Base-by-base conservation (phyloP, 2,888 invertebrate genomes). In the Lymantria monacha region DNA sequence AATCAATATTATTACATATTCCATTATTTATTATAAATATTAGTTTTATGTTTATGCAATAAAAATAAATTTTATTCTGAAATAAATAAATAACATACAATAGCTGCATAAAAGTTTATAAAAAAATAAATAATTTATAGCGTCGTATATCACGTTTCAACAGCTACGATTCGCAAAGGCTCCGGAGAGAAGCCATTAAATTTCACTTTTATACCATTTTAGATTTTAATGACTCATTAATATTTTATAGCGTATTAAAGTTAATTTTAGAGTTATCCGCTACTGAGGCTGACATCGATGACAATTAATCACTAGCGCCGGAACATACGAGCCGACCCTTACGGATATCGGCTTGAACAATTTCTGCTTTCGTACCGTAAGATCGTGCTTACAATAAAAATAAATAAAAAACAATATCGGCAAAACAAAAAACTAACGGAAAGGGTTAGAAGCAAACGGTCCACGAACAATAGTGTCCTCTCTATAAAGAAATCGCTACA, bases 211-310 rank as follows among this genome's bases (percentile, higher is more conserved):
- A 88, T 87, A 79, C 81, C 87, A 81, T 85, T 83, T 87, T 83
- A 87, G 85, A 87, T 84, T 89, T 90, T 88, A 87, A 90, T 90
- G 73, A 79, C 71, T 83, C 88, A 87, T 91, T 89, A 88, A 87
- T 83, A 85, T 87, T 90, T 91, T 90, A 90, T 86, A 80, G 76
- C 79, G 51, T 66, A 78, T 73, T 88, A 85, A 90, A 89, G 82
- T 84, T 90, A 88, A 91, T 88, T 91, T 88, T 85, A 85, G 82
- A 84, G 81, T 79, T 79, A 82, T 83, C 77, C 79, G 87, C 91
- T 89, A 87, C 90, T 81, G 87, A 78, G 80, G 73, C 74, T 74
- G 75, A 79, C 76, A 70, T 78, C 78, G 72, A 80, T 78, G 74
- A 79, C 77, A 82, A 82, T 79, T 81, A 81, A 82, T 83, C 77